phyloP scores from a whole-genome alignment of 2,888 invertebrate species.

The Norana najaformis region DNA sequence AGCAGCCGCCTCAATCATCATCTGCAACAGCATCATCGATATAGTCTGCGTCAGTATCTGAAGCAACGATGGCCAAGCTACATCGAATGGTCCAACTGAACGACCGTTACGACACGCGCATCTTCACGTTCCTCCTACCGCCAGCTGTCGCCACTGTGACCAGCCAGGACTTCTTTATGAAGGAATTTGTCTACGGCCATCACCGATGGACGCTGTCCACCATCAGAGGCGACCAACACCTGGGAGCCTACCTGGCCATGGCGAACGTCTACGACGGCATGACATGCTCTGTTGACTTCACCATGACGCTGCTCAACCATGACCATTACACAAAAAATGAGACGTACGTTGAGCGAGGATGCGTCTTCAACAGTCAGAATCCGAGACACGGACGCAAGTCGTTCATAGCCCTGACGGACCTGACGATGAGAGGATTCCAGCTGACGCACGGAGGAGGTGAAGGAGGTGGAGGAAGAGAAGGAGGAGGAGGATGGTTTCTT shows the following conservation, averaged over 20 bases:
- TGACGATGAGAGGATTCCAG: conserved; percentile 8
- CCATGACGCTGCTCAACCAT: conserved; percentile 10
- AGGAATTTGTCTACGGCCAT: conserved; percentile 16
- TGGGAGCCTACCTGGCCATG: conserved; percentile 24
- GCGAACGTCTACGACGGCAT: background rate
- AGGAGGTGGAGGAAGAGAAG: background rate
- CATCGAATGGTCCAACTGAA: conserved; percentile 22
- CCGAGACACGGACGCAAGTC: conserved; percentile 19
- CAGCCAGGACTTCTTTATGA: background rate
- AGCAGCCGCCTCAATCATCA: background rate
- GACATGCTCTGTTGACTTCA: conserved; percentile 26
- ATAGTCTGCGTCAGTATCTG: background rate
- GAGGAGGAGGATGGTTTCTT: background rate
- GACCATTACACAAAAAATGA: conserved; percentile 21
- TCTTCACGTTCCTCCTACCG: conserved; percentile 15
- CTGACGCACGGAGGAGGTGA: background rate
- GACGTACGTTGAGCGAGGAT: conserved; percentile 18
- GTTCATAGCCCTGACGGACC: background rate
- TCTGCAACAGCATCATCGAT: background rate
- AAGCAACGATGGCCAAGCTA: conserved; percentile 21
- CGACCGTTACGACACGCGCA: background rate
- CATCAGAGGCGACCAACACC: conserved; percentile 18
- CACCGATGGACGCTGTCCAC: conserved; percentile 24
- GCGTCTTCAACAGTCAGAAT: background rate
- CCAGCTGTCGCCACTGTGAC: background rate